These are phyloP conservation scores for Platycnemis pennipes DNA, from an alignment of 2,888 invertebrate species.

Conservation along the genomic window DNA sequence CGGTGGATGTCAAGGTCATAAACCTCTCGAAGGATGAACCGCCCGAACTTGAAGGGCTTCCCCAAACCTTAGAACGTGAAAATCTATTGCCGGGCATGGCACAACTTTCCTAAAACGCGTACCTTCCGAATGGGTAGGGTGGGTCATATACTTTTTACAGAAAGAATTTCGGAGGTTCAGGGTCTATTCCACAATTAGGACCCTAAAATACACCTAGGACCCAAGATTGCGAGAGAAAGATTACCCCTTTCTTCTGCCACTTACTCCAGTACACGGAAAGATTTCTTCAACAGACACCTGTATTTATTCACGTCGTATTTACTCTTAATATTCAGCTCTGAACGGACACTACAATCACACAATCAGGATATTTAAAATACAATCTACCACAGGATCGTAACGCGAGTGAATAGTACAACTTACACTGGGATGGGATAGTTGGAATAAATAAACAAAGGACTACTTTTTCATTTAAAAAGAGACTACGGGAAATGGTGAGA, in stretches of 20 bases:
- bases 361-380: too few relatives aligned
- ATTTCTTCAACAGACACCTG: background rate
- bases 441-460: too few relatives aligned
- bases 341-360: too few relatives aligned
- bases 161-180: background rate
- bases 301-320: background rate
- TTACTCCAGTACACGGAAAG: background rate
- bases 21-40: constrained; percentile 36
- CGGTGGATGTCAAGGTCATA: constrained; percentile 28
- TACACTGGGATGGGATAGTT: too few relatives aligned
- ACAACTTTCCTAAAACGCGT: background rate
- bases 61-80: background rate
- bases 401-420: too few relatives aligned
- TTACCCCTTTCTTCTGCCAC: background rate
- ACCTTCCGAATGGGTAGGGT: background rate
- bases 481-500: too few relatives aligned
- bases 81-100: background rate
- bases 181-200: background rate
- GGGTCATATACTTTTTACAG: background rate
- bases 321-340: too few relatives aligned
- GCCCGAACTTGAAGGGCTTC: background rate
- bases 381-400: too few relatives aligned
- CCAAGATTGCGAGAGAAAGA: background rate
- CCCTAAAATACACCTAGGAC: background rate
- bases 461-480: too few relatives aligned